Conservation (phyloP, 2,113 vertebrate species). For the Gorsachius goisagi region DNA sequence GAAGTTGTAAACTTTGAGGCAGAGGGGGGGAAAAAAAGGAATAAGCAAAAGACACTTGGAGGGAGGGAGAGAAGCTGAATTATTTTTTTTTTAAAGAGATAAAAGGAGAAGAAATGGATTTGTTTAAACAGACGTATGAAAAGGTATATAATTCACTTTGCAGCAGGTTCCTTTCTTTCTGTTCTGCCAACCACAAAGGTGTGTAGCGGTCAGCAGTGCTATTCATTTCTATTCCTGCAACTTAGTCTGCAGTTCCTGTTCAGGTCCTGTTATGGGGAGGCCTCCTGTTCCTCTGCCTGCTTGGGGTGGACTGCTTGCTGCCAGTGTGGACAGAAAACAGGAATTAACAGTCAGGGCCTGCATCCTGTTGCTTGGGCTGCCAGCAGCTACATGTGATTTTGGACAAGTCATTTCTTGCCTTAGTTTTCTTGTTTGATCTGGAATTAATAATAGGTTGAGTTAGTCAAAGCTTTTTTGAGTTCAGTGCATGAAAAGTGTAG, state of each 20-base stretch:
- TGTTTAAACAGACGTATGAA: not conserved
- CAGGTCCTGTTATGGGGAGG: not conserved
- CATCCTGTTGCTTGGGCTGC: not conserved
- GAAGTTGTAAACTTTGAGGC: not conserved
- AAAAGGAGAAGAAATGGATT: not conserved
- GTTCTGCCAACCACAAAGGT: not conserved
- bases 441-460: not conserved
- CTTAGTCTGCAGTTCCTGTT: not conserved
- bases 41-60: not conserved
- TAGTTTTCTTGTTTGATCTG: not conserved
- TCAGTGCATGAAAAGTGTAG: not conserved
- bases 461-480: not conserved
- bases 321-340: not conserved
- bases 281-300: not conserved
- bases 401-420: not conserved
- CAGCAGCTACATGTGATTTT: not conserved
- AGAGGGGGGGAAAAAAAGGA: accelerated
- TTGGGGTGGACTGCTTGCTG: not conserved
- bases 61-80: not conserved
- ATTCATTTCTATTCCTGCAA: not conserved
- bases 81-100: not conserved
- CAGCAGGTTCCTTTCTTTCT: not conserved
- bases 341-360: not conserved
- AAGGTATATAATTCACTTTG: not conserved
- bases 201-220: not conserved